Evolutionary conservation across 2,888 invertebrate genomes (phyloP).

Genomic region (Neoaliturus tenellus): DNA sequence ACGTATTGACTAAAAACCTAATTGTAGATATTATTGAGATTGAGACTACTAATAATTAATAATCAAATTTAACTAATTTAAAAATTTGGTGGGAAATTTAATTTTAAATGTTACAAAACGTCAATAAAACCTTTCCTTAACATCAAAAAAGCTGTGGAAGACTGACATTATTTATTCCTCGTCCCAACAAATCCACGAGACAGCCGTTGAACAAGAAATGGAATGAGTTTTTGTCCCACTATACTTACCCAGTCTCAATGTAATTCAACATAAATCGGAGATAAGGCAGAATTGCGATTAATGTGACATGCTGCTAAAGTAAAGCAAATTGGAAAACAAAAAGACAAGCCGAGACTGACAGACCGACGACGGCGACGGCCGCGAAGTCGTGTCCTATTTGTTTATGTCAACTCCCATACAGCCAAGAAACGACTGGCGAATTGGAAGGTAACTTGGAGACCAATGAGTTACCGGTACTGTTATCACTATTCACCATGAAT

Average conservation of each 20-base stretch:
- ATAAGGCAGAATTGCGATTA: neutral
- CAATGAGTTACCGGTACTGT: no score
- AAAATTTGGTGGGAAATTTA: no score
- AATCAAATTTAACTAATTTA: no score
- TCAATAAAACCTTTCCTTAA: no score
- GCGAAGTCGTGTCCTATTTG: neutral
- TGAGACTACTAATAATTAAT: no score
- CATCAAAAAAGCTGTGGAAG: neutral
- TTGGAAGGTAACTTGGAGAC: neutral
- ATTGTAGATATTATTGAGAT: no score
- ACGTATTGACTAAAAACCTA: no score
- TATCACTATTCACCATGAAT: no score
- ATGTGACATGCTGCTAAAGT: neutral
- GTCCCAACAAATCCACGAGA: neutral
- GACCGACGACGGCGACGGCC: neutral
- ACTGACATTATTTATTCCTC: neutral
- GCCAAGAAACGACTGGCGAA: neutral
- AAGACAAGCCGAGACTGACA: neutral
- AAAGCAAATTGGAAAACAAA: neutral
- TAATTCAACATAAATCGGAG: neutral
- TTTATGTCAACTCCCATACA: neutral
- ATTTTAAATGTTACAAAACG: no score
- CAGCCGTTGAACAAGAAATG: neutral
- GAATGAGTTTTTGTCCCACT: neutral
- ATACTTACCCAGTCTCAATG: neutral